Conservation (phyloP, 2,888 invertebrate species). For the Athrips mouffetella region DNA sequence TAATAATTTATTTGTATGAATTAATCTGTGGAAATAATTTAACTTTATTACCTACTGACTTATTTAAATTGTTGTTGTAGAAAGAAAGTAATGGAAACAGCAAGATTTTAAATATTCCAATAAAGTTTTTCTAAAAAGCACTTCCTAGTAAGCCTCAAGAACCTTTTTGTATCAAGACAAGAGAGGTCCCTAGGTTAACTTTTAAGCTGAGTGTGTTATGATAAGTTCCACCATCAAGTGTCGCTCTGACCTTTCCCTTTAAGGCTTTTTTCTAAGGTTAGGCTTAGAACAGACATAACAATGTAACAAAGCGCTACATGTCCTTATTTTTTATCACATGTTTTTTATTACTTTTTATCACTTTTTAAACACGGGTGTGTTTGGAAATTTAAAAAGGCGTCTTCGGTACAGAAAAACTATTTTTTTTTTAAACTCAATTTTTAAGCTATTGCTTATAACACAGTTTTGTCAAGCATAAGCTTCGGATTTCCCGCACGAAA, state of each 20-base stretch:
- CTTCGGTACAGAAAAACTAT: no score
- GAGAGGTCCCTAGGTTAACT: conserved; percentile 3
- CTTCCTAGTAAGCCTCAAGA: background rate
- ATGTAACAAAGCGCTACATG: no score
- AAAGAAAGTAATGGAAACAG: background rate
- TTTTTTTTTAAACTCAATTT: no score
- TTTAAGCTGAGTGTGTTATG: conserved; percentile 8
- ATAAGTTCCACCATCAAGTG: conserved; percentile 11
- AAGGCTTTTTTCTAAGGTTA: no score
- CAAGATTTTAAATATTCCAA: no score
- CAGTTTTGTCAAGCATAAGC: no score
- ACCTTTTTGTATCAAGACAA: conserved; percentile 1
- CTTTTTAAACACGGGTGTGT: no score
- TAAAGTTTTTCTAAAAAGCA: conserved; percentile 30
- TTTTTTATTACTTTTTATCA: no score
- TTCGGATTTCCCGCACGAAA: no score
- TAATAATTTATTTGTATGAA: background rate
- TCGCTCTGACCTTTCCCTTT: conserved; percentile 9
- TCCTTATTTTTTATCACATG: background rate
- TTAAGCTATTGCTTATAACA: no score
- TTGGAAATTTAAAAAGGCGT: no score
- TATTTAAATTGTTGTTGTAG: background rate
- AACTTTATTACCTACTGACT: background rate
- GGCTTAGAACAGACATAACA: conserved; percentile 23
- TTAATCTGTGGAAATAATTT: background rate